Evolutionary conservation across 2,113 vertebrate genomes (phyloP), one percentile per base, ranked within the genome.

Genomic region (Toxotes jaculatrix): DNA sequence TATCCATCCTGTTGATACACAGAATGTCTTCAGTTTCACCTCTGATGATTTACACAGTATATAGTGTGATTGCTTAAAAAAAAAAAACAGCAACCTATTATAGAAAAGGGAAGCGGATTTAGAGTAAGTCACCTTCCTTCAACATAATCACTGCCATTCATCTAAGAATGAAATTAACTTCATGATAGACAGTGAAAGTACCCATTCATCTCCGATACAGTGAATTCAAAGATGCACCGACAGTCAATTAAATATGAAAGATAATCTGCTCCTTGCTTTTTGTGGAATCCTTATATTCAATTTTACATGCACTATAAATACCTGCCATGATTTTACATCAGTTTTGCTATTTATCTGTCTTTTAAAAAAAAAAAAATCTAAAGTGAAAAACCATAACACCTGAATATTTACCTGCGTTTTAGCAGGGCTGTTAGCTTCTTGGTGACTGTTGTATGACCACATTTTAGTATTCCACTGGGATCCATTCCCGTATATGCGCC

Each of bases 211-310:
- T 91, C 87, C 56, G 69, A 89, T 86, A 88, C 84, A 91, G 90
- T 89, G 87, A 90, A 93, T 88, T 91, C 91, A 89, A 83, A 92
- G 90, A 93, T 90, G 92, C 92, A 74, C 86, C 94, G 95, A 94
- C 94, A 95, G 94, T 94, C 93, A 95, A 95, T 94, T 95, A 95
- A 94, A 96, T 95, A 95, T 91, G 93, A 95, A 93, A 93, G 88
- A 95, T 95, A 94, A 90, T 91, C 79, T 86, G 81, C 89, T 79
- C 68, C 73, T 76, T 82, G 77, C 87, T 92, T 89, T 87, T 88
- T 93, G 92, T 92, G 85, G 84, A 94, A 92, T 88, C 85, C 89
- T 87, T 84, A 86, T 90, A 89, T 93, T 91, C 88, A 80, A 67
- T 93, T 94, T 91, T 86, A 89, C 87, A 92, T 94, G 84, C 75